A percentile compares a stretch with the other conserved stretches of the same genome.
These are phyloP conservation scores for Sinelater perroti DNA, from an alignment of 2,888 invertebrate genomes.

Conservation along the genomic window DNA sequence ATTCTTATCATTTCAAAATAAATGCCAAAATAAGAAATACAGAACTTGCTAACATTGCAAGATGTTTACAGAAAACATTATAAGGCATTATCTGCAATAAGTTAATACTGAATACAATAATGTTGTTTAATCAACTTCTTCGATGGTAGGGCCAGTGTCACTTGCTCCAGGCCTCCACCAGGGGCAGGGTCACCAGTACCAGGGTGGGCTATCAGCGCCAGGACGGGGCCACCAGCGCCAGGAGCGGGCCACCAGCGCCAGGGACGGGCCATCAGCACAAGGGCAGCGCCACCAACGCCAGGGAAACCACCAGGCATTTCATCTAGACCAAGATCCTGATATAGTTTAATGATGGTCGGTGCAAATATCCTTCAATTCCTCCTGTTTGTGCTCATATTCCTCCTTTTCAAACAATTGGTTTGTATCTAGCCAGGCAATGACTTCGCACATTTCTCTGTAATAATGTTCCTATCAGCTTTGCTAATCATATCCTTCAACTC, in stretches of 20 bases:
- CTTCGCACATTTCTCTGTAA: slow-evolving; percentile 88
- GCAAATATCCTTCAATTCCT: slow-evolving; percentile 90
- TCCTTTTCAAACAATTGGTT: slow-evolving; percentile 92
- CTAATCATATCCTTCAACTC: slow-evolving; percentile 92
- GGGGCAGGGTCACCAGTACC: too few relatives aligned
- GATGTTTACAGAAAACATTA: too few relatives aligned
- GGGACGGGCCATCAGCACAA: too few relatives aligned
- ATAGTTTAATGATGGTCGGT: slow-evolving; percentile 95
- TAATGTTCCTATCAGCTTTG: slow-evolving; percentile 81
- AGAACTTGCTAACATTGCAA: too few relatives aligned
- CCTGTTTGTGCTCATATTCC: slow-evolving; percentile 94
- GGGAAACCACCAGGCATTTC: slow-evolving; percentile 73
- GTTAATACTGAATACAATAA: slow-evolving; percentile 29
- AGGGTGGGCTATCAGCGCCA: too few relatives aligned
- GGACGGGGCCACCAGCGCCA: slow-evolving; percentile 69
- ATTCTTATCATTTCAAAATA: too few relatives aligned
- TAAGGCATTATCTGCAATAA: slow-evolving; percentile 33
- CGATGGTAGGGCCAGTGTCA: slow-evolving; percentile 90
- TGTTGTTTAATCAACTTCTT: slow-evolving; percentile 83
- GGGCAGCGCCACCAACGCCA: too few relatives aligned
- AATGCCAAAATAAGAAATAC: too few relatives aligned
- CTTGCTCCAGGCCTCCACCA: too few relatives aligned
- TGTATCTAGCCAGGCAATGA: slow-evolving; percentile 84
- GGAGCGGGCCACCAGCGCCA: slow-evolving; percentile 59
- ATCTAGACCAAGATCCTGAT: slow-evolving; percentile 79